Conservation (phyloP, 2,888 invertebrate species). For the Mesorhabditis spiculigera region DNA sequence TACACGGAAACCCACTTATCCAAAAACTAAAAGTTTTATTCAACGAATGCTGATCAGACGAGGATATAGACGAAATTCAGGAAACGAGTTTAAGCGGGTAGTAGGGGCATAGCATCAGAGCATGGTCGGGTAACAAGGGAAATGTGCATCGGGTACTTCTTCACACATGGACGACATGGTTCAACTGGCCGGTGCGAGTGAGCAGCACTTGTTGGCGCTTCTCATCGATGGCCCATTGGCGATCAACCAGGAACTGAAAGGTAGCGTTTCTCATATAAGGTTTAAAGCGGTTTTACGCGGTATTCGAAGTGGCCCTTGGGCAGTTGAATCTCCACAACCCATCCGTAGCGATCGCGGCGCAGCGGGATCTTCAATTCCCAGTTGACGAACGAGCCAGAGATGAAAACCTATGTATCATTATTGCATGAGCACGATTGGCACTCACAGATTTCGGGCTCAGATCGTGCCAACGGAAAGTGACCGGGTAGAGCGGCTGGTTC, state of each 20-base stretch:
- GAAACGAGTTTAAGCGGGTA: too few species aligned
- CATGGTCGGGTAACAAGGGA: too few species aligned
- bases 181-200: not conserved
- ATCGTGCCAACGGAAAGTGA: constrained; percentile 12
- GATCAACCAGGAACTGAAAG: not conserved
- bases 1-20: too few species aligned
- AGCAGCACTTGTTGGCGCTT: not conserved
- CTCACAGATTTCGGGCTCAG: constrained; percentile 9
- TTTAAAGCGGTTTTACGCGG: not conserved
- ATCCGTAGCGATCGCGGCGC: constrained; percentile 10
- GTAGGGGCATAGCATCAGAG: too few species aligned
- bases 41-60: too few species aligned
- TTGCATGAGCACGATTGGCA: not conserved
- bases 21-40: too few species aligned
- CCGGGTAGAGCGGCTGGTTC: constrained; percentile 11
- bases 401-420: constrained; percentile 7
- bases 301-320: constrained; percentile 16
- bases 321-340: constrained; percentile 11
- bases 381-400: constrained; percentile 16
- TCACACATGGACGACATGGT: constrained; percentile 4
- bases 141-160: not conserved
- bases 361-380: constrained; percentile 16
- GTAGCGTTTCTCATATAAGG: not conserved
- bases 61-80: too few species aligned
- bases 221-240: constrained; percentile 5